Conservation (phyloP, 2,888 invertebrate species). For the Cosmia pyralina region DNA sequence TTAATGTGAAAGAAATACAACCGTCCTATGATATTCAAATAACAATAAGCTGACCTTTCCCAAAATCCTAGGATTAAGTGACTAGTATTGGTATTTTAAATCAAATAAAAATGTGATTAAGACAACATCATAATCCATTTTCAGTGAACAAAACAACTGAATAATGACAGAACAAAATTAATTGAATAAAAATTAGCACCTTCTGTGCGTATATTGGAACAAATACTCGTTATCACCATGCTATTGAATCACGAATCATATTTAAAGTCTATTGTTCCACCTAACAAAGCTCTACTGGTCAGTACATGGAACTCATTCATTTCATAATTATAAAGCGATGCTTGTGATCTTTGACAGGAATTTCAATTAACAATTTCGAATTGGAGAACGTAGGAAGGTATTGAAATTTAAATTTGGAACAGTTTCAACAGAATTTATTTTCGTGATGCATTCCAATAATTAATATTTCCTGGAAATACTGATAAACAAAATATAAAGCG, state of each 20-base stretch:
- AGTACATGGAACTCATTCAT: slow-evolving; percentile 37
- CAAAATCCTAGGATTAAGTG: not conserved
- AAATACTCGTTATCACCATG: slow-evolving; percentile 51
- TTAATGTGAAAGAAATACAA: not conserved
- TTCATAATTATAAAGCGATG: slow-evolving; percentile 34
- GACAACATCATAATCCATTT: slow-evolving; percentile 10
- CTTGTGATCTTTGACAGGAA: slow-evolving; percentile 26
- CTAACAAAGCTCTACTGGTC: slow-evolving; percentile 37
- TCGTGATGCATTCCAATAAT: slow-evolving; percentile 20
- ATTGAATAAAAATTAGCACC: slow-evolving; percentile 36
- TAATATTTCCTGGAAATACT: slow-evolving; percentile 16
- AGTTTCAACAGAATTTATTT: slow-evolving; percentile 8
- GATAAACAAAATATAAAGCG: not conserved
- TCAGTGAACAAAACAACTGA: slow-evolving; percentile 16
- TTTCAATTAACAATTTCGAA: slow-evolving; percentile 18
- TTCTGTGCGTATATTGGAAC: slow-evolving; percentile 26
- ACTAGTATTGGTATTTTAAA: not conserved
- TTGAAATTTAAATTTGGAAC: slow-evolving; percentile 3
- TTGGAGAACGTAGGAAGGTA: not conserved
- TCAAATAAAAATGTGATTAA: slow-evolving; percentile 10
- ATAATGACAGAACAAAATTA: slow-evolving; percentile 30
- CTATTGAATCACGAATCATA: slow-evolving; percentile 42
- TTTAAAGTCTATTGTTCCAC: slow-evolving; percentile 42
- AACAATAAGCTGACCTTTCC: not conserved
- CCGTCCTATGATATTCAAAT: not conserved